These are phyloP conservation scores for Trichoplusia ni DNA, from an alignment of 1,140 invertebrate genomes.

Conservation along the genomic window DNA sequence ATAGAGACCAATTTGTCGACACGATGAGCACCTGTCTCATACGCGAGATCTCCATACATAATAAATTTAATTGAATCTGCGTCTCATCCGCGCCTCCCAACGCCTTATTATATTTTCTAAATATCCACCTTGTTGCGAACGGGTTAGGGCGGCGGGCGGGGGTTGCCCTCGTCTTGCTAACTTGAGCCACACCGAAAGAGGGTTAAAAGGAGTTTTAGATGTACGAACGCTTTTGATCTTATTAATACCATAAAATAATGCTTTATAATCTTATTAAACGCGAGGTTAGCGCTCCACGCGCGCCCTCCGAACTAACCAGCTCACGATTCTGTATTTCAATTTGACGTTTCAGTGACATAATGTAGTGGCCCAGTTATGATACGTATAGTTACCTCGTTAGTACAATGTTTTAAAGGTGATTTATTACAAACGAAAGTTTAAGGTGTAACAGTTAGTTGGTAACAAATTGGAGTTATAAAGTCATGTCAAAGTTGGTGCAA, in stretches of 20 bases:
- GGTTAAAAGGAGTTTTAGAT: conserved; percentile 77
- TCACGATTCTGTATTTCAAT: conserved; percentile 82
- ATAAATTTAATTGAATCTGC: conserved; percentile 80
- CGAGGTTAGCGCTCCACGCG: conserved; percentile 82
- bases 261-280: conserved; percentile 86
- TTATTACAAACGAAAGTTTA: background rate
- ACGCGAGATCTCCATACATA: conserved; percentile 76
- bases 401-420: background rate
- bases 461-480: conserved; percentile 49
- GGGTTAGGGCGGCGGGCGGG: conserved; percentile 49
- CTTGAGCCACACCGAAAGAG: conserved; percentile 62
- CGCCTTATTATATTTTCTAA: conserved; percentile 74
- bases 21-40: conserved; percentile 69
- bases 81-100: conserved; percentile 67
- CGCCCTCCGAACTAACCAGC: conserved; percentile 71
- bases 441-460: conserved; percentile 10
- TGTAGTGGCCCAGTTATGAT: conserved; percentile 6
- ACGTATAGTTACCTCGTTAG: background rate
- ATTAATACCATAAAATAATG: conserved; percentile 86
- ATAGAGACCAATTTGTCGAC: conserved; percentile 69
- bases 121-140: conserved; percentile 69
- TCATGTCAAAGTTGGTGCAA: conserved; percentile 45
- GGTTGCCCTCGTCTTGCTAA: conserved; percentile 57
- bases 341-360: conserved; percentile 78
- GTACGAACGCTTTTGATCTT: conserved; percentile 83